These are phyloP conservation scores for Synergus umbraculus DNA, from an alignment of 2,888 invertebrate genomes.

Conservation along the genomic window DNA sequence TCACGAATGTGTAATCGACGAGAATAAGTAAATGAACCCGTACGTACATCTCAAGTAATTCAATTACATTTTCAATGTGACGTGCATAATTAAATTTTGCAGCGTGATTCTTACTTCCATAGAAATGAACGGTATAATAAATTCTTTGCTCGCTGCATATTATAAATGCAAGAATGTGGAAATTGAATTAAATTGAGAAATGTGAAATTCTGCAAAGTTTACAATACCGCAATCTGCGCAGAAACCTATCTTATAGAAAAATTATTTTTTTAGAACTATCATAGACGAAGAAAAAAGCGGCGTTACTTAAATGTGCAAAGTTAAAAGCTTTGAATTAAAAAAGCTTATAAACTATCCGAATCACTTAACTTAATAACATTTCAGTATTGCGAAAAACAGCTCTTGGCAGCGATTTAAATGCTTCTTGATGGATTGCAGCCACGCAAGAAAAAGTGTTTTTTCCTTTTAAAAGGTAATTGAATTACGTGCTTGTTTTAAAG, in stretches of 20 bases:
- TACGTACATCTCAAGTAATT: constrained; percentile 25
- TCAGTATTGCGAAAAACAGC: too few relatives aligned
- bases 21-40: constrained; percentile 34
- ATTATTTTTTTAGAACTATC: too few relatives aligned
- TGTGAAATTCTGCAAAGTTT: background rate
- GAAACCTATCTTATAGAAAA: too few relatives aligned
- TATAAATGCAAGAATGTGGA: background rate
- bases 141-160: background rate
- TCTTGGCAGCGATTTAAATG: background rate
- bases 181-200: background rate
- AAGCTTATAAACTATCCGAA: too few relatives aligned
- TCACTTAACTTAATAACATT: too few relatives aligned
- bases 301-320: too few relatives aligned
- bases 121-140: background rate
- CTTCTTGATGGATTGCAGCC: background rate
- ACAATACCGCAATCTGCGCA: too few relatives aligned
- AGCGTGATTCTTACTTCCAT: constrained; percentile 5
- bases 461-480: constrained; percentile 28
- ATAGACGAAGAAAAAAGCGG: too few relatives aligned
- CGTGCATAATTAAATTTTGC: constrained; percentile 20
- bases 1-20: background rate
- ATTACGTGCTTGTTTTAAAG: constrained; percentile 17
- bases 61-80: constrained; percentile 20
- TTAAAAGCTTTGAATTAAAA: too few relatives aligned
- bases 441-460: constrained; percentile 3